phyloP scores from a whole-genome alignment of 1,140 invertebrate genomes.

The Portunus trituberculatus region DNA sequence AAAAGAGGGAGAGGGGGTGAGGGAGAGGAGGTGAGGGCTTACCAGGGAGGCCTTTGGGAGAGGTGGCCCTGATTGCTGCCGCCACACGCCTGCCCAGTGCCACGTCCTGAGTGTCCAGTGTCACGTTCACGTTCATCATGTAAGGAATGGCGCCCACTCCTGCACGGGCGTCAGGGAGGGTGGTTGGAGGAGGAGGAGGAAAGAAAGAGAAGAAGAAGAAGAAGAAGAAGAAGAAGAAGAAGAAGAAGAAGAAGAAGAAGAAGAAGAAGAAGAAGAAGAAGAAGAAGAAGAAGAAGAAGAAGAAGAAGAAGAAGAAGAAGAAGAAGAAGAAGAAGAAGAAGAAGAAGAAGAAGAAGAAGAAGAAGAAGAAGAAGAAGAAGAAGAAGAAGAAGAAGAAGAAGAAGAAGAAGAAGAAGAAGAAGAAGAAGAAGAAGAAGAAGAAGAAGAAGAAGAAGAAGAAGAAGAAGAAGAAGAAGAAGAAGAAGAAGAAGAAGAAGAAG shows the following conservation, averaged over 20 bases:
- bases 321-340: too few relatives aligned
- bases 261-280: neutral
- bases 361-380: too few relatives aligned
- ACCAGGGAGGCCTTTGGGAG: conserved; percentile 65
- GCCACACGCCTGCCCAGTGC: conserved; percentile 56
- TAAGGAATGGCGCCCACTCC: conserved; percentile 70
- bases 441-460: too few relatives aligned
- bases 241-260: neutral
- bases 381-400: too few relatives aligned
- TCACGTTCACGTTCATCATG: conserved; percentile 73
- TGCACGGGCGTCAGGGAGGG: neutral
- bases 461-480: too few relatives aligned
- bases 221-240: neutral
- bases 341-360: too few relatives aligned
- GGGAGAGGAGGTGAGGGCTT: neutral
- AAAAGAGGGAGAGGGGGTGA: neutral
- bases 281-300: neutral
- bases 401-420: too few relatives aligned
- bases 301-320: too few relatives aligned
- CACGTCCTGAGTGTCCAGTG: conserved; percentile 69
- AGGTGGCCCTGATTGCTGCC: conserved; percentile 36
- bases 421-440: too few relatives aligned
- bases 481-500: too few relatives aligned
- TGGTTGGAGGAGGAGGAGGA: neutral
- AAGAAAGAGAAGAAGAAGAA: too few relatives aligned